A percentile compares a stretch with the other conserved stretches of the same genome.
Conservation (phyloP, 2,797 vertebrate genomes). For the Leptatherina wallacei region DNA sequence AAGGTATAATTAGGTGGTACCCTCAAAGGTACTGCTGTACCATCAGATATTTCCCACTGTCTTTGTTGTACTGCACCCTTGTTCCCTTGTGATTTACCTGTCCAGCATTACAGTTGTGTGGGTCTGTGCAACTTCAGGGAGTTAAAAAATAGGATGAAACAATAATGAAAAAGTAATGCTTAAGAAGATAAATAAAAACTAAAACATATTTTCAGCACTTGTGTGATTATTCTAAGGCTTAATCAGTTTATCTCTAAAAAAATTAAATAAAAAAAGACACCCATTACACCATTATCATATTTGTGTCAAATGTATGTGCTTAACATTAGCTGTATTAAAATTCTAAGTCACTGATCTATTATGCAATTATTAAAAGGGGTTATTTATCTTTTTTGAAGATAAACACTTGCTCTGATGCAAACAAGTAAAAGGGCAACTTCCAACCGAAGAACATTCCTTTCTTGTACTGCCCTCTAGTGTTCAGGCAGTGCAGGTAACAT, state of each 20-base stretch:
- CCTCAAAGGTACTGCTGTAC: too few species aligned
- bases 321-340: too few species aligned
- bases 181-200: too few species aligned
- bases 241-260: too few species aligned
- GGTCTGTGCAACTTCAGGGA: neutral
- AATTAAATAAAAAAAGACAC: too few species aligned
- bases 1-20: too few species aligned
- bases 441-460: too few species aligned
- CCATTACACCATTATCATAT: neutral
- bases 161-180: too few species aligned
- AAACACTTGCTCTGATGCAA: neutral
- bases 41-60: neutral
- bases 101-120: too few species aligned
- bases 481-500: neutral
- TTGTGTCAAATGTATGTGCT: neutral
- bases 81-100: too few species aligned
- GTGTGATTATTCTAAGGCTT: too few species aligned
- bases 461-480: conserved; percentile 1
- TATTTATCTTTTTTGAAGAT: neutral
- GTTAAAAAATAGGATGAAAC: neutral
- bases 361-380: neutral
- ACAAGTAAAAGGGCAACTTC: neutral
- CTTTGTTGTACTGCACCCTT: neutral
- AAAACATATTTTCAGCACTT: too few species aligned
- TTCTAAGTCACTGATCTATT: neutral